Base-by-base conservation (phyloP, 2,888 invertebrate genomes). In the Leistus spinibarbis region DNA sequence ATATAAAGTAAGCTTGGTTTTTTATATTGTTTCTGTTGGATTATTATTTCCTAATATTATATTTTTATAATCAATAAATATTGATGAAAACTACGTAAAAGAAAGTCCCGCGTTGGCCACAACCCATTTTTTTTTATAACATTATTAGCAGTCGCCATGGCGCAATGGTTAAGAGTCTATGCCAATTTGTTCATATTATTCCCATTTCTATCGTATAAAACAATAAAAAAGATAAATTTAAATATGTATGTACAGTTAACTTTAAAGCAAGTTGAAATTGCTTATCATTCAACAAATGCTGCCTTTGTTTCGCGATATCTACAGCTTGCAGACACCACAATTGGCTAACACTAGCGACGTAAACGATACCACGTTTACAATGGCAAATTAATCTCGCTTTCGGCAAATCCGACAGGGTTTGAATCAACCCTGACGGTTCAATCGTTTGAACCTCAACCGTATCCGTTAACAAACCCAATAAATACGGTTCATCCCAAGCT, bases 401-500 rank as follows among this genome's bases (percentile, higher is more conserved):
- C 60, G 90, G 90, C 54, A 93, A 85, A 78, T 96, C 91, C 1
- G 92, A 88, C 78, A 98, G 88, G 1, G 90, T 92, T 85, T 98
- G 98, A 79, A 98, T 93, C 77, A 92, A 90, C 54, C 93, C 86
- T 68, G 91, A 89, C 0, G 95, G 95, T 79, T 95, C 94, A 71
- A 96, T 89, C 2, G 97, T 94, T 78, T 96, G 92, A 3, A 98
- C 90, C 85, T 98, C 95, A 40, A 98, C 89, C 78, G 91, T 90
- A 81, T 94, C 95, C 67, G 93, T 90, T 66, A 96, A 87, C 65
- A 98, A 88, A 3, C 96, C 97, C 74, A 99, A 86, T 19, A 96
- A 88, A 85, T 95, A 99, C 0, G 99, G 99, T 81, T 95, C 93
- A 85, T 99, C 97, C 92, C 97, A 96, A 24, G 93, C 96, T 92